Evolutionary conservation across 2,888 invertebrate genomes (phyloP).

Genomic region (Acrocera orbiculus): DNA sequence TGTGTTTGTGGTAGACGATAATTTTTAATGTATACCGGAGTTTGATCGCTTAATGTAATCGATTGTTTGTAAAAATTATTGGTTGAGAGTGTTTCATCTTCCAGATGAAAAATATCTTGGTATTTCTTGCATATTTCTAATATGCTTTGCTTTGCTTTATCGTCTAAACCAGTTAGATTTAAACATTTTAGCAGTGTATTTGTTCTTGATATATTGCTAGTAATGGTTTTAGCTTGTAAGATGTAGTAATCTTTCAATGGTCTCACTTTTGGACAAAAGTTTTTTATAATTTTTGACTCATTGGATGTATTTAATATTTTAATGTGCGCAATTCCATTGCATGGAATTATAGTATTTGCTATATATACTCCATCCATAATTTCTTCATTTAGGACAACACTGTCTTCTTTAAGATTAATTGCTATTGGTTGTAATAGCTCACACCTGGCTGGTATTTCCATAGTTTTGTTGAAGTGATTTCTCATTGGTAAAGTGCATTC

Average conservation of each 20-base stretch:
- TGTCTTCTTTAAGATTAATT: constrained; percentile 3
- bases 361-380: constrained; percentile 4
- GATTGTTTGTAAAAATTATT: constrained; percentile 1
- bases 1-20: constrained; percentile 6
- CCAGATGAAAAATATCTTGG: neutral
- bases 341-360: constrained; percentile 2
- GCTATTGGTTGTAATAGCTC: neutral
- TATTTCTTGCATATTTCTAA: neutral
- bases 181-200: neutral
- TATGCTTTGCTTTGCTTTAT: neutral
- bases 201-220: neutral
- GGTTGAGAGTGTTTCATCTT: neutral
- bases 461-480: neutral
- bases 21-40: constrained; percentile 1
- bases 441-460: constrained; percentile 5
- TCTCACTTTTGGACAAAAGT: neutral
- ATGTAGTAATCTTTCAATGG: neutral
- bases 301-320: neutral
- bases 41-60: neutral
- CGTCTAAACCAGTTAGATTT: neutral
- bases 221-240: neutral
- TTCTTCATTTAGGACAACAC: constrained; percentile 4
- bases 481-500: neutral
- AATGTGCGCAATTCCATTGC: constrained; percentile 6
- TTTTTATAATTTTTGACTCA: neutral